A percentile compares a stretch with the other conserved stretches of the same genome.
Evolutionary conservation across 2,888 invertebrate genomes (phyloP).

Genomic region (Epirrhoe alternata): DNA sequence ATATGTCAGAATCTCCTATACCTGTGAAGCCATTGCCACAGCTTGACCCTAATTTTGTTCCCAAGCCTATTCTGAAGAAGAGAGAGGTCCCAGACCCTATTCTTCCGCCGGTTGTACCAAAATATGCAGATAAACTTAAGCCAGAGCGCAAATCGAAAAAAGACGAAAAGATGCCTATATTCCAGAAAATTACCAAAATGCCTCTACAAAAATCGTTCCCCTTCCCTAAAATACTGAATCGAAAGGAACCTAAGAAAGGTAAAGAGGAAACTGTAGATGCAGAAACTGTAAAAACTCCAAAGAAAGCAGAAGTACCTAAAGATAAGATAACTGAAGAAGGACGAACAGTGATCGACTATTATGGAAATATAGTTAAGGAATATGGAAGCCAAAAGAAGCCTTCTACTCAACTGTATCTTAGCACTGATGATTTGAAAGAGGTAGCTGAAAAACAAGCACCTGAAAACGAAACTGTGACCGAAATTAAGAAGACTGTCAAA

Average conservation of each 20-base stretch:
- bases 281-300: slow-evolving; percentile 47
- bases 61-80: slow-evolving; percentile 92
- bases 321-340: slow-evolving; percentile 86
- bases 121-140: slow-evolving; percentile 53
- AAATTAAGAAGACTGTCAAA: slow-evolving; percentile 53
- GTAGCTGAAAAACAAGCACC: slow-evolving; percentile 82
- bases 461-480: slow-evolving; percentile 39
- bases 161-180: slow-evolving; percentile 69
- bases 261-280: slow-evolving; percentile 44
- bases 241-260: slow-evolving; percentile 65
- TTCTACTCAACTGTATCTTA: slow-evolving; percentile 83
- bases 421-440: slow-evolving; percentile 86
- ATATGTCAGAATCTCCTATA: slow-evolving; percentile 82
- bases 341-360: slow-evolving; percentile 90
- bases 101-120: slow-evolving; percentile 38
- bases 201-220: slow-evolving; percentile 69
- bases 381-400: slow-evolving; percentile 84
- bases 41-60: slow-evolving; percentile 89
- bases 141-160: slow-evolving; percentile 59
- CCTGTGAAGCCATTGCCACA: slow-evolving; percentile 86
- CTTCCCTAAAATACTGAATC: slow-evolving; percentile 71
- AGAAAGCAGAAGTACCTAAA: slow-evolving; percentile 56
- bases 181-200: slow-evolving; percentile 77
- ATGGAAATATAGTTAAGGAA: slow-evolving; percentile 91
- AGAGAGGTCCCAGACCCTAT: slow-evolving; percentile 65